phyloP scores from a whole-genome alignment of 2,888 invertebrate species.

The Hydroisotoma schaefferi region DNA sequence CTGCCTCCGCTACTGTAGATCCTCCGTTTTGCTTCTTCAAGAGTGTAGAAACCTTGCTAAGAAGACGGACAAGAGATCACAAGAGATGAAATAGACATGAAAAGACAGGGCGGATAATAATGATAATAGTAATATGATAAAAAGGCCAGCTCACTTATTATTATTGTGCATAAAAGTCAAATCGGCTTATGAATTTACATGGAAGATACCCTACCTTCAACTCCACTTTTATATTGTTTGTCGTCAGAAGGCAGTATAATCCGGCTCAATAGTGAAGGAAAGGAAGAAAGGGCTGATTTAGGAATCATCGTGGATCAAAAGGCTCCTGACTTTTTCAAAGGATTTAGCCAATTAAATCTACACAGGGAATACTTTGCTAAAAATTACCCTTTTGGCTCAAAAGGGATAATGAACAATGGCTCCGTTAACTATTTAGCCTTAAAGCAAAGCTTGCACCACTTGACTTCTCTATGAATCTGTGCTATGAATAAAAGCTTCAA shows the following conservation, averaged over 20 bases:
- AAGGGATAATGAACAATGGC: no score
- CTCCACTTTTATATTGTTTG: background rate
- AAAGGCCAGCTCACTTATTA: conserved; percentile 15
- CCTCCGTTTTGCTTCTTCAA: no score
- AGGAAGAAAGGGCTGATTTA: conserved; percentile 4
- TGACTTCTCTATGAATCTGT: no score
- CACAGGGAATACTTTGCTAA: conserved; percentile 8
- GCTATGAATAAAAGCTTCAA: no score
- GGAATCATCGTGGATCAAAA: conserved; percentile 20
- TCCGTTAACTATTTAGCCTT: no score
- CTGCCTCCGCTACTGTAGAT: no score
- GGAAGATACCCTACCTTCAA: conserved; percentile 1
- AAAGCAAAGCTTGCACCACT: no score
- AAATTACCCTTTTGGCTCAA: no score
- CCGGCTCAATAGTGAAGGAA: no score
- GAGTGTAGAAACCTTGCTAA: conserved; percentile 3
- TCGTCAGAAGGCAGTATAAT: conserved; percentile 9
- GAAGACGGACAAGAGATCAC: conserved; percentile 17
- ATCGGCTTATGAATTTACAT: conserved; percentile 19
- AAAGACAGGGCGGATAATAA: conserved; percentile 13
- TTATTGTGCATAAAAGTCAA: conserved; percentile 15
- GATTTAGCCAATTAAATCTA: conserved; percentile 29
- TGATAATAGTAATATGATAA: conserved; percentile 15
- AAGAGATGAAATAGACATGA: conserved; percentile 12
- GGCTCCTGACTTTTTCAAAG: conserved; percentile 24